A percentile compares a stretch with the other conserved stretches of the same genome.
phyloP scores from a whole-genome alignment of 2,113 vertebrate genomes.

The Scartelaos histophorus region DNA sequence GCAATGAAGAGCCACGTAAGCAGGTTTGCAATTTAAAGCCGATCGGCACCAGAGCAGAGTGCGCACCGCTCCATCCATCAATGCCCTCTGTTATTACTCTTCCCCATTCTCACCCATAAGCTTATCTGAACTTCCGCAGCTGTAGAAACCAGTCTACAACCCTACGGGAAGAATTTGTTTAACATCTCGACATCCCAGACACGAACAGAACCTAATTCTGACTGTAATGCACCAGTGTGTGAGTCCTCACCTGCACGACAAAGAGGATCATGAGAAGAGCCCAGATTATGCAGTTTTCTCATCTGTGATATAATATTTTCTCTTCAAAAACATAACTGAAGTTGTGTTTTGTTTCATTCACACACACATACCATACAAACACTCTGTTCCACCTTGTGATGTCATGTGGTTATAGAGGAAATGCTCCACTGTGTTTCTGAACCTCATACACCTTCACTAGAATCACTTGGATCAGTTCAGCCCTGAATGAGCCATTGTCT shows the following conservation, averaged over 20 bases:
- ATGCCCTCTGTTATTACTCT: constrained; percentile 5
- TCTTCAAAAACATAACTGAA: too few species aligned
- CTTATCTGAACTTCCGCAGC: constrained; percentile 11
- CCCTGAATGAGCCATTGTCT: too few species aligned
- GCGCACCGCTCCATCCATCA: constrained; percentile 30
- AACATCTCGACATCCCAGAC: background rate
- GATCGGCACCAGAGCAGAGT: constrained; percentile 23
- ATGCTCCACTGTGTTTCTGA: too few species aligned
- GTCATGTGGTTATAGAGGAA: too few species aligned
- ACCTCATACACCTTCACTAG: too few species aligned
- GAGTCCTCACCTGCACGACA: constrained; percentile 26
- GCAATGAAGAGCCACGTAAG: constrained; percentile 30
- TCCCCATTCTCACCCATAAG: background rate
- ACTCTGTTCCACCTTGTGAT: too few species aligned
- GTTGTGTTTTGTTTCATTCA: too few species aligned
- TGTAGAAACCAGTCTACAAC: constrained; percentile 7
- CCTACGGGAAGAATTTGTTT: background rate
- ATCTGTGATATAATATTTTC: too few species aligned
- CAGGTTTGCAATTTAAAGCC: constrained; percentile 36
- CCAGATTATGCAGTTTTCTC: too few species aligned
- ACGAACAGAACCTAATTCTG: background rate
- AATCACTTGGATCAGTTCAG: too few species aligned
- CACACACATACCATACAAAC: too few species aligned
- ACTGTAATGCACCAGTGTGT: background rate
- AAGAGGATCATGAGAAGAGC: constrained; percentile 19